Evolutionary conservation across 2,797 vertebrate species (phyloP).

Genomic region (Hypotaenidia okinawae): DNA sequence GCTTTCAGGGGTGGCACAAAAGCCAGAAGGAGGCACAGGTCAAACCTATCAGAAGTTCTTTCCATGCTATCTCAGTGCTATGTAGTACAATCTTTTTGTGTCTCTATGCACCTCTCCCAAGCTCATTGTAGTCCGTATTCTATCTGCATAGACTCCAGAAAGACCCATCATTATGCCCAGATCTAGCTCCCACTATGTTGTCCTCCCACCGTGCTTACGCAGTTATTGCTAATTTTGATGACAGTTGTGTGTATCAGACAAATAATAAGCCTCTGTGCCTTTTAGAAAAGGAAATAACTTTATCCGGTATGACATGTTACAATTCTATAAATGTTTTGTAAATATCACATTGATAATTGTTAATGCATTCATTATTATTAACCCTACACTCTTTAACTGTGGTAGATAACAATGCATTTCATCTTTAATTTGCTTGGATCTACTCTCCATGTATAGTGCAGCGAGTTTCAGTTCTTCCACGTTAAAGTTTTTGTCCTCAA

Average conservation of each 20-base stretch:
- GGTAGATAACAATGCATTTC: neutral
- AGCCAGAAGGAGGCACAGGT: neutral
- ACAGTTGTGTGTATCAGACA: neutral
- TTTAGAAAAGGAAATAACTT: neutral
- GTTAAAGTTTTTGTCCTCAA: constrained; percentile 8
- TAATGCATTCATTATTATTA: constrained; percentile 28
- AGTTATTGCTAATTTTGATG: neutral
- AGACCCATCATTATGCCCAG: neutral
- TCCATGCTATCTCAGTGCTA: neutral
- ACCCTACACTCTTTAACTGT: constrained; percentile 6
- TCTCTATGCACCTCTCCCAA: neutral
- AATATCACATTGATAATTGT: constrained; percentile 41
- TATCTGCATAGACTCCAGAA: neutral
- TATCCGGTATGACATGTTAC: neutral
- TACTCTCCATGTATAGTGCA: neutral
- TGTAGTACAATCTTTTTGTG: neutral
- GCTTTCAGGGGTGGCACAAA: neutral
- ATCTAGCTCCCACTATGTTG: neutral
- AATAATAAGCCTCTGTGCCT: neutral
- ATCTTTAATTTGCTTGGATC: constrained; percentile 31
- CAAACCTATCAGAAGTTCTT: neutral
- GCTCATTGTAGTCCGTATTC: neutral
- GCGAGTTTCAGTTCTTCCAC: neutral
- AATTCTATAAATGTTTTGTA: constrained; percentile 9
- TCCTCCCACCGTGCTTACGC: neutral